Evolutionary conservation across 1,140 invertebrate genomes (phyloP), one percentile per base, ranked within the genome.

Genomic region (Hetaerina americana): DNA sequence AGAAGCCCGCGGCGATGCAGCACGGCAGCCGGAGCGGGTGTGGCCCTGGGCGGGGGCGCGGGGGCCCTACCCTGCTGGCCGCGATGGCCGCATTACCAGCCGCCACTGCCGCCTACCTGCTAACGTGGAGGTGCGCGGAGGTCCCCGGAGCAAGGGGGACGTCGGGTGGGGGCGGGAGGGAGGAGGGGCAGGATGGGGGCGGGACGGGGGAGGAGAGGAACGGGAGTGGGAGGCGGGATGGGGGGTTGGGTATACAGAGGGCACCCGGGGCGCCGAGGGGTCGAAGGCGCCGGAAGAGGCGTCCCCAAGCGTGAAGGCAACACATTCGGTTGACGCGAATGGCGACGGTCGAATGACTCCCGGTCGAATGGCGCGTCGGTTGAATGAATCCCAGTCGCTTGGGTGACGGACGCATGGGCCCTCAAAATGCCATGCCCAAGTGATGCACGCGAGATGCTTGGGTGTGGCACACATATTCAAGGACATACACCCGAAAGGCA

Each of bases 1-100:
- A 84, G 80, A 71, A 84, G 76, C 82, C 83, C 6, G 83, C 83
- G 69, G 83, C 83, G 29, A 84, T 84, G 83, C 83, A 84, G 77
- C 82, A 83, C 5, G 82, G 83, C 78, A 75, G 73, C 75, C 29
- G 28, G 73, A 24, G 10, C 40, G 26, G 6, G 18, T 25, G n/a
- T 26, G 6, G 28, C 25, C 40, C 70, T 22, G 29, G 26, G 8
- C 68, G n/a, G 22, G 12, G 22, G 28, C 18, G 22, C 8, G 25
- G 18, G 3, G 18, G 24, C 24, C 22, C 24, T 18, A 24, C 40
- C 22, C 49, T 40, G 28, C 15, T 57, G 2, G 40, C 40, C 40
- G 40, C 40, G 15, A n/a, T 57, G 40, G 40, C 40, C 40, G 40
- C 40, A 10, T 57, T 57, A 18, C 40, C 40, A 57, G 40, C 40